Evolutionary conservation across 2,113 vertebrate genomes (phyloP).

Genomic region (Silurus meridionalis): DNA sequence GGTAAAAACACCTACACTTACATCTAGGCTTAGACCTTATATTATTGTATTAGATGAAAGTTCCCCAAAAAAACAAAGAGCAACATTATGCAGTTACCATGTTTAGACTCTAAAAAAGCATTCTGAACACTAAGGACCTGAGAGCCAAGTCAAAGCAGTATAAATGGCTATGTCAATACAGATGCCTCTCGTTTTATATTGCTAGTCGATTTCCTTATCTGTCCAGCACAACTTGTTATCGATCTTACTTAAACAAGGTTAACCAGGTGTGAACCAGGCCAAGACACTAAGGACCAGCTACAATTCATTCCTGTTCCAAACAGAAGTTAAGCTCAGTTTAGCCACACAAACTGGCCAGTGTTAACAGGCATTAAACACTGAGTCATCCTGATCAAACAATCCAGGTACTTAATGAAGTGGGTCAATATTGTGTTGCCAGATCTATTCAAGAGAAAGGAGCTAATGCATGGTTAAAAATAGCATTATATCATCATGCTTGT

Average conservation of each 20-base stretch:
- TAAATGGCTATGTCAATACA: constrained; percentile 69
- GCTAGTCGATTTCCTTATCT: constrained; percentile 66
- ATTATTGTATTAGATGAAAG: no score
- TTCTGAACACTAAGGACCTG: constrained; percentile 26
- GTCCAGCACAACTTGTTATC: constrained; percentile 65
- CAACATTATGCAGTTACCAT: background rate
- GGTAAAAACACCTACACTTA: background rate
- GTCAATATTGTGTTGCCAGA: background rate
- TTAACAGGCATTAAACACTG: background rate
- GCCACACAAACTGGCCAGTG: background rate
- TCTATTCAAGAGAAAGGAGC: background rate
- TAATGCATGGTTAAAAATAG: background rate
- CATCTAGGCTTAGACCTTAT: background rate
- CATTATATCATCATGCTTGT: background rate
- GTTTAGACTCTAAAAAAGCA: background rate
- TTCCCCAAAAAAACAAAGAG: no score
- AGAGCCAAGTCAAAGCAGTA: constrained; percentile 60
- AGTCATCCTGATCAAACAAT: background rate
- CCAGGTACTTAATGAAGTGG: background rate
- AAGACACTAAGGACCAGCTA: constrained; percentile 14
- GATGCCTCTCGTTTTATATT: constrained; percentile 67
- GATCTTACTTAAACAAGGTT: constrained; percentile 59
- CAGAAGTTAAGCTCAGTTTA: constrained; percentile 1
- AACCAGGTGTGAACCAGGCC: constrained; percentile 54
- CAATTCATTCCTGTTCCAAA: constrained; percentile 3